Conservation (phyloP, 2,113 vertebrate species). For the Sinocyclocheilus anophthalmus region DNA sequence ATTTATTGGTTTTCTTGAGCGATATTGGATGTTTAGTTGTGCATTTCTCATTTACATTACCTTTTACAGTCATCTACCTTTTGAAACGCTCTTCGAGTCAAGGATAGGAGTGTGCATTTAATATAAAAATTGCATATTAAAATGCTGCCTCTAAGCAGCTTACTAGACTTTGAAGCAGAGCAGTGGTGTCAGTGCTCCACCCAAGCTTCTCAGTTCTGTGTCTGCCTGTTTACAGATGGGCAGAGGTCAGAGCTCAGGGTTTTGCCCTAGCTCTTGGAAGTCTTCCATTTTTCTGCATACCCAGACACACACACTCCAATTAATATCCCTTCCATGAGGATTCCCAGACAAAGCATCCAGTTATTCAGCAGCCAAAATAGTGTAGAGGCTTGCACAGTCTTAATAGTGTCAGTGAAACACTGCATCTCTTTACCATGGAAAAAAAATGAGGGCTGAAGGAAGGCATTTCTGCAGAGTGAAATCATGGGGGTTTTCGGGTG, state of each 20-base stretch:
- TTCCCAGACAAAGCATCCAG: constrained; percentile 68
- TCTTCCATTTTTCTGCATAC: constrained; percentile 38
- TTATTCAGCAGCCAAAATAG: constrained; percentile 56
- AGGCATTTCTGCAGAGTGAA: constrained; percentile 59
- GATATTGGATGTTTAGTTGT: neutral
- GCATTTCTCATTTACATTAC: neutral
- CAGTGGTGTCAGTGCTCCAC: constrained; percentile 3
- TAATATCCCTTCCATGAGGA: constrained; percentile 60
- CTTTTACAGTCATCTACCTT: neutral
- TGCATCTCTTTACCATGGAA: constrained; percentile 41
- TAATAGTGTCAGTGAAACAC: constrained; percentile 52
- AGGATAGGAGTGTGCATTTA: neutral
- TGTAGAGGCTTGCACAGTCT: constrained; percentile 42
- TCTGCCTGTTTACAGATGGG: constrained; percentile 36
- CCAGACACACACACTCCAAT: constrained; percentile 23
- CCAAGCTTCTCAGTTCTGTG: constrained; percentile 19
- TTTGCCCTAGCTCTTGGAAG: constrained; percentile 50
- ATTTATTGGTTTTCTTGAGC: neutral
- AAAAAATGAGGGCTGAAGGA: constrained; percentile 27
- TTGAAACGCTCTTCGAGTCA: neutral
- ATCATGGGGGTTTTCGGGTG: constrained; percentile 53
- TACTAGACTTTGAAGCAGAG: neutral
- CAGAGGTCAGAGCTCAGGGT: constrained; percentile 46
- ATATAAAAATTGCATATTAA: neutral
- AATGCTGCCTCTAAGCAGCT: neutral